Evolutionary conservation across 1,140 invertebrate genomes (phyloP).

Genomic region (Mylabris phalerata): DNA sequence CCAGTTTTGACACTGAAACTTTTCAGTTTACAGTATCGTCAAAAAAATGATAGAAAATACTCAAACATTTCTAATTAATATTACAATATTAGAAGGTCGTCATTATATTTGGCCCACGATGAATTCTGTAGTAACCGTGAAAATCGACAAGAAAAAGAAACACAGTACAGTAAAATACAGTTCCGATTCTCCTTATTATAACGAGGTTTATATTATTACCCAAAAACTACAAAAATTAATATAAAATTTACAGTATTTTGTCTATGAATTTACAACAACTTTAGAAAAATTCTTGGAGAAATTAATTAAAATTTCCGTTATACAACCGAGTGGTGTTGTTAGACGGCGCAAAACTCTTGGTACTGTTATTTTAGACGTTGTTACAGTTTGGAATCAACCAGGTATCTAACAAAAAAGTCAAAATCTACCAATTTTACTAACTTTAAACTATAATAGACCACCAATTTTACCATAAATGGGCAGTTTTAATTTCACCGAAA

Average conservation of each 20-base stretch:
- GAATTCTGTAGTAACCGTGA: slow-evolving; percentile 51
- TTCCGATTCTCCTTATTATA: slow-evolving; percentile 53
- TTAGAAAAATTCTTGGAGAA: slow-evolving; percentile 42
- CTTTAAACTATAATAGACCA: slow-evolving; percentile 50
- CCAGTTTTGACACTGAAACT: neutral
- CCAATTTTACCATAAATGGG: slow-evolving; percentile 77
- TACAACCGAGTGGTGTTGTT: slow-evolving; percentile 30
- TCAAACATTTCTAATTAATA: slow-evolving; percentile 40
- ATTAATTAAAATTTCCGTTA: slow-evolving; percentile 41
- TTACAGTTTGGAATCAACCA: slow-evolving; percentile 61
- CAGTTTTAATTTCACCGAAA: slow-evolving; percentile 60
- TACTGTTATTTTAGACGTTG: slow-evolving; percentile 60
- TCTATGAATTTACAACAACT: slow-evolving; percentile 57
- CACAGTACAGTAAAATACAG: slow-evolving; percentile 46
- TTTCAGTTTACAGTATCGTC: neutral
- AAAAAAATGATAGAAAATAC: slow-evolving; percentile 16
- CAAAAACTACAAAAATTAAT: neutral
- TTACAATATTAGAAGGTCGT: slow-evolving; percentile 49
- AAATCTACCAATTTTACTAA: neutral
- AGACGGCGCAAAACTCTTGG: slow-evolving; percentile 50
- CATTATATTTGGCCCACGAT: slow-evolving; percentile 45
- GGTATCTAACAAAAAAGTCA: slow-evolving; percentile 41
- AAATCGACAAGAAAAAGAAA: slow-evolving; percentile 49
- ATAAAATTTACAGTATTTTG: slow-evolving; percentile 53
- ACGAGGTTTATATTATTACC: slow-evolving; percentile 45